phyloP scores from a whole-genome alignment of 2,113 vertebrate genomes.

The Eonycteris spelaea region DNA sequence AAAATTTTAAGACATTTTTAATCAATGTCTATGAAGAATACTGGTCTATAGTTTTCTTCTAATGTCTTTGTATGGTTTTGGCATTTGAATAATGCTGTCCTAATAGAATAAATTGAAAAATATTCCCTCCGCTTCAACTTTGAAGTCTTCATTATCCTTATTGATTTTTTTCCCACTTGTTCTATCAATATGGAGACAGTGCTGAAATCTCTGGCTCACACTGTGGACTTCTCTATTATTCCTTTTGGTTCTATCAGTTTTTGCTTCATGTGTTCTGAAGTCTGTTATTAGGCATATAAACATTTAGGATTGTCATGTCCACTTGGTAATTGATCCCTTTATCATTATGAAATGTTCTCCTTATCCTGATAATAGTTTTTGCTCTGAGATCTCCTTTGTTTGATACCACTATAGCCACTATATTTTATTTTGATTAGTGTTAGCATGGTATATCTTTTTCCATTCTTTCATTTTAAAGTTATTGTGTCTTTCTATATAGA shows the following conservation, averaged over 20 bases:
- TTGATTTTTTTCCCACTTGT: neutral
- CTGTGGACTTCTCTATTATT: neutral
- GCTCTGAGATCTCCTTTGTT: neutral
- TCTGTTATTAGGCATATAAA: neutral
- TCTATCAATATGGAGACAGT: neutral
- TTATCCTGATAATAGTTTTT: neutral
- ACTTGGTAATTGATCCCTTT: neutral
- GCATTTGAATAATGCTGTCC: neutral
- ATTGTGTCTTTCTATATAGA: neutral
- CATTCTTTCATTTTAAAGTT: neutral
- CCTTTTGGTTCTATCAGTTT: neutral
- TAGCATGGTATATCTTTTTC: neutral
- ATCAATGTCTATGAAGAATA: neutral
- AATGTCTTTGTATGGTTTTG: neutral
- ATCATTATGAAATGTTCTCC: neutral
- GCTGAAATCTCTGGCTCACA: neutral
- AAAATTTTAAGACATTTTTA: constrained; percentile 1
- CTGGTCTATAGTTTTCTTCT: neutral
- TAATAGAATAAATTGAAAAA: neutral
- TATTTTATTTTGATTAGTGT: neutral
- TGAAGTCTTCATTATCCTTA: neutral
- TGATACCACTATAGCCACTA: neutral
- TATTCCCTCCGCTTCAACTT: neutral
- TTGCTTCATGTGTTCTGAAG: neutral
- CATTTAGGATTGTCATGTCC: neutral